Evolutionary conservation across 2,113 vertebrate genomes (phyloP), one percentile per base, ranked within the genome.

Genomic region (Guaruba guarouba): DNA sequence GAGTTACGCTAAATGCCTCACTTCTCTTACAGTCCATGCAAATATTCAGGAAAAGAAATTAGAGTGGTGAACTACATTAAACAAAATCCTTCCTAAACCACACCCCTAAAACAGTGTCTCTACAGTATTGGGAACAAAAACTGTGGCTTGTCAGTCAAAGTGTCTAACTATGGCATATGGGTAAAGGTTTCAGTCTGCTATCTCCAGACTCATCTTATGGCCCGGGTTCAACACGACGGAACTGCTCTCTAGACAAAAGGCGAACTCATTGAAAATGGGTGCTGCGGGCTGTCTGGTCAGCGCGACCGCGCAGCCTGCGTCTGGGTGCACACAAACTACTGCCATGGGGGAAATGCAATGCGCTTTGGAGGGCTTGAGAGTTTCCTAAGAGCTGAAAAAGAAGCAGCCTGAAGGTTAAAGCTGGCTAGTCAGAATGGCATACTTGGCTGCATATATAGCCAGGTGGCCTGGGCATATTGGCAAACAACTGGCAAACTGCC

Each of bases 381-480:
- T 97, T 98, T 98, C 97, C 98, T 96, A 98, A 98, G 97, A 97
- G 96, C 98, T 98, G 98, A 98, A 98, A 98, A 97, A 97, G 97
- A 97, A 98, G 98, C 98, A 98, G 98, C 98, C 98, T 97, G 97
- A 98, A 98, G 98, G 98, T 98, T 98, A 98, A 97, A 98, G 98
- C 98, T 96, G 97, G 97, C 97, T 98, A 98, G 97, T 98, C 98
- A 96, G 98, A 97, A 98, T 98, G 98, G 98, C 98, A 98, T 98
- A 98, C 98, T 99, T 98, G 98, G 98, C 98, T 98, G 98, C 98
- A 91, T 96, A 97, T 96, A 91, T 86, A 98, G 98, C 98, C 99
- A 99, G 99, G 99, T 99, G 99, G 99, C 98, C 98, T 98, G 98
- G 98, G 98, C 98, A 98, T 98, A 98, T 98, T 99, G 98, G 99